Evolutionary conservation across 2,113 vertebrate genomes (phyloP).

Genomic region (Vulpes ferrilata): DNA sequence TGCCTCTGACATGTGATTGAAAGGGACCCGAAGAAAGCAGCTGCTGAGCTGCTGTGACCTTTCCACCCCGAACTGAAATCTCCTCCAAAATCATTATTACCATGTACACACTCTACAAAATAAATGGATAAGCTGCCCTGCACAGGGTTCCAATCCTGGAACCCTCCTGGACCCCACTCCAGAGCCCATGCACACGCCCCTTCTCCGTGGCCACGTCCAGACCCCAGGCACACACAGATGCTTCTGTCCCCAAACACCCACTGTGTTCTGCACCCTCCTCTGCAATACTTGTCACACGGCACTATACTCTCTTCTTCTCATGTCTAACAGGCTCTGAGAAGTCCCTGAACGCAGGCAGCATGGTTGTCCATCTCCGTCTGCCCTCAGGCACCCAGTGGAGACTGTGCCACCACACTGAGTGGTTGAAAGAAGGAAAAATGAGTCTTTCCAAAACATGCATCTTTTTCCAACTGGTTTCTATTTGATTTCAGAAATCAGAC

Average conservation of each 20-base stretch:
- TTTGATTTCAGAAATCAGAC: constrained; percentile 1
- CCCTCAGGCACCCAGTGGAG: background rate
- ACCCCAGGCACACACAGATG: background rate
- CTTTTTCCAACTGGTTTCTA: background rate
- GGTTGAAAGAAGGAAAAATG: background rate
- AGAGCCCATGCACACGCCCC: background rate
- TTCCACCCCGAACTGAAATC: background rate
- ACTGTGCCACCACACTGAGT: too few relatives aligned
- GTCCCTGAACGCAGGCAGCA: background rate
- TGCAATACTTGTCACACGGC: background rate
- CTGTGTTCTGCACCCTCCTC: background rate
- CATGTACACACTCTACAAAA: background rate
- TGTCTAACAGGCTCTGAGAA: background rate
- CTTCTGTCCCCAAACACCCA: background rate
- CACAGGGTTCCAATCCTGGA: background rate
- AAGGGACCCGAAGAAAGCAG: background rate
- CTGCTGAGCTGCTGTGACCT: background rate
- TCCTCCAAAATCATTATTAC: background rate
- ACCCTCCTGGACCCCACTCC: background rate
- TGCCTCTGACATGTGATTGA: background rate
- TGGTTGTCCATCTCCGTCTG: background rate
- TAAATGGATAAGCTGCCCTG: background rate
- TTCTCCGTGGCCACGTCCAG: background rate
- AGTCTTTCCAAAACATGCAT: background rate
- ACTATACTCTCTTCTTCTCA: background rate